Evolutionary conservation across 2,113 vertebrate genomes (phyloP).

Genomic region (Herpetotheres cachinnans): DNA sequence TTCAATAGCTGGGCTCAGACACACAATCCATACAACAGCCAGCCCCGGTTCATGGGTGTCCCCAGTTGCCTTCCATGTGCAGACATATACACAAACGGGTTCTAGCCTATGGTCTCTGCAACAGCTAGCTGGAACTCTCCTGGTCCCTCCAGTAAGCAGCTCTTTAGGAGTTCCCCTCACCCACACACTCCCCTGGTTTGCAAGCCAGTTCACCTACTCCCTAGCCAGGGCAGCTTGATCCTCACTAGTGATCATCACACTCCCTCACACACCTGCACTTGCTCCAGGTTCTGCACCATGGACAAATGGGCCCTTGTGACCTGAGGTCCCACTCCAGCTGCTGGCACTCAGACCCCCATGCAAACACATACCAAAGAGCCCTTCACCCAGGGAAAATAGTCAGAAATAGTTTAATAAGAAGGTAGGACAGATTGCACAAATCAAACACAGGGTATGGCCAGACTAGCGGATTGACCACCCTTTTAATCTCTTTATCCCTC

Average conservation of each 20-base stretch:
- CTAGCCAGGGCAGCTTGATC: background rate
- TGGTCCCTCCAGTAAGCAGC: background rate
- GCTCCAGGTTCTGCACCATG: background rate
- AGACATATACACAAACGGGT: background rate
- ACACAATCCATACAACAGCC: background rate
- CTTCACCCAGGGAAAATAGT: background rate
- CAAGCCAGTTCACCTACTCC: background rate
- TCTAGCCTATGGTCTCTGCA: background rate
- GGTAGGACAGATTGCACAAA: background rate
- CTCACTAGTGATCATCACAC: background rate
- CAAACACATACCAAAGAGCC: too few species aligned
- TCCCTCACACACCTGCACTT: background rate
- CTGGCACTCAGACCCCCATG: background rate
- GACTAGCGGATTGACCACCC: accelerated
- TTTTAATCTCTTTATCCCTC: background rate
- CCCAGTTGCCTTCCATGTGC: background rate
- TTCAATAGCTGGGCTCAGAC: background rate
- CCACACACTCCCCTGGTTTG: background rate
- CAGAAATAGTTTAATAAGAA: background rate
- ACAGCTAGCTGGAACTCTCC: background rate
- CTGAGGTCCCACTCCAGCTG: background rate
- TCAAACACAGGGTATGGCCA: background rate
- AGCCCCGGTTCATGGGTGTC: background rate
- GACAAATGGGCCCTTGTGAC: background rate
- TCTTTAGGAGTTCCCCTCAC: background rate